Base-by-base conservation (phyloP, 2,888 invertebrate genomes). In the Auanema sp. region DNA sequence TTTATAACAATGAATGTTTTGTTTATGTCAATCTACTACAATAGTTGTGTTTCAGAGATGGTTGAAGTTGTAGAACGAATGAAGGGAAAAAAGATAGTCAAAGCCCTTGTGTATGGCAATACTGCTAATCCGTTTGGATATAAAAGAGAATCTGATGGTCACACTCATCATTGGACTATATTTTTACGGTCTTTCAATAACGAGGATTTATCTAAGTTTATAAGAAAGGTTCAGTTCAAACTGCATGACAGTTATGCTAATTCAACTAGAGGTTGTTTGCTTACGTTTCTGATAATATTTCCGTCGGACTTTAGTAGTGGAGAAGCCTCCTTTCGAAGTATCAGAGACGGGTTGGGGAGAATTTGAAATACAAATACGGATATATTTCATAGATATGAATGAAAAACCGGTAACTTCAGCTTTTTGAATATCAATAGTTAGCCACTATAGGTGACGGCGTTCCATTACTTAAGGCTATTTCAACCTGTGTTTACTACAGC, bases 281-380 rank as follows among this genome's bases (percentile, higher is more conserved):
- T 16, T 23, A 18, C 11, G 12, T 8, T 14, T 23, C 47, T 4
- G 25, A 50, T 25, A 61, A 42, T 55, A 55, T 2, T 55, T 24
- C 10, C 2, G 25, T 2, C n/a, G 61, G 41, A 61, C 72, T 82
- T 64, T 75, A 85, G 92, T 95, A 71, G 89, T 96, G 0, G 91
- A 92, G 0, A 92, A 93, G 84, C 94, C 95, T 0, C 98, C 97
- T 0, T 98, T 93, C 84, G 96, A 97, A 87, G 89, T 98, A 6
- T 92, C 92, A 0, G 97, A 98, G 86, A 97, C 97, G 0, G 97
- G 97, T 1, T 98, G 98, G 97, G 98, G 98, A 74, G 98, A 98
- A 86, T 98, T 98, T 85, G 97, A 98, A 86, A 92, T 97, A 71
- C 91, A 93, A 42, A 95, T 99, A 60, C 96, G 96, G 85, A 92